Evolutionary conservation across 2,888 invertebrate genomes (phyloP), one percentile per base, ranked within the genome.

Genomic region (Philonicus albiceps): DNA sequence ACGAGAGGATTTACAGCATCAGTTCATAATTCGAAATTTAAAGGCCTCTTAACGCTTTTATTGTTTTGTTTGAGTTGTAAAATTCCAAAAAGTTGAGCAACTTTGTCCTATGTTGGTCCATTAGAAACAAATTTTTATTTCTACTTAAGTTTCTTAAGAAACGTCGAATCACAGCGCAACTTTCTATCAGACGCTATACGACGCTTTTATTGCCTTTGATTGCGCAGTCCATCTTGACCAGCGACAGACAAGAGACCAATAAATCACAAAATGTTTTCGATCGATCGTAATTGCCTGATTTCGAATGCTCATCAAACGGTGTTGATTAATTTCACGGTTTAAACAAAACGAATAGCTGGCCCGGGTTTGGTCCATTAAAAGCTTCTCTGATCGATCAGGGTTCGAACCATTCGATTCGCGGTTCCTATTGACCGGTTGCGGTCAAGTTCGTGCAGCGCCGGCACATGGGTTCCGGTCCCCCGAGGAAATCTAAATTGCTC

Each of bases 251-350:
- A 19, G 31, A 34, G 74, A 43, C 74, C 22, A 30, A 49, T 49
- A 80, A 49, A 49, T 80, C 22, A 80, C 80, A n/a, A 80, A 40
- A 76, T 76, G 22, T 19, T 40, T 80, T 43, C 80, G 53, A 80
- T 76, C 19, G 34, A 43, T 22, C 37, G 76, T 80, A 80, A 80
- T 80, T 80, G 49, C 49, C 30, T n/a, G 80, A 80, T 80, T 80
- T 80, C 49, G 13, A 80, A 80, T 80, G 80, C 30, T 53, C 31
- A 49, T 80, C 27, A 80, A 80, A 53, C 27, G 80, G 80, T 11
- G 80, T 49, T 80, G 53, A 53, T 80, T 80, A 80, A 80, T 80
- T 80, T 80, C 80, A 80, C 53, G 40, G 19, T 80, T 80, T 80
- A 19, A 80, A 53, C 53, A 53, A 49, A 80, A 53, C 80, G 64